Percentiles rank a stretch among this genome's conserved stretches.
These are phyloP conservation scores for Spilogale gracilis DNA, from an alignment of 2,113 vertebrate species.

Conservation along the genomic window DNA sequence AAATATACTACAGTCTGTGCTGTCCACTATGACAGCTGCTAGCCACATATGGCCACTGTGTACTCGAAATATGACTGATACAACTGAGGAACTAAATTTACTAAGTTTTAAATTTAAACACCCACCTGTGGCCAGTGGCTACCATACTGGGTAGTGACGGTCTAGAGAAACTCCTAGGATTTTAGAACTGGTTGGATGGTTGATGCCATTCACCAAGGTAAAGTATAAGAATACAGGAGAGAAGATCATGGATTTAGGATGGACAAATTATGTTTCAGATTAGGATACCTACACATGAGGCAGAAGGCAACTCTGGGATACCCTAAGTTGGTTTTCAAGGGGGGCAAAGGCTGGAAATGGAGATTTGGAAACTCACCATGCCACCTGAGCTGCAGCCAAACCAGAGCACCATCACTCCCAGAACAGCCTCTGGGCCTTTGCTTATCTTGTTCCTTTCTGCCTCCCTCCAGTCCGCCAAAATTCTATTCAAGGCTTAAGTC, in stretches of 20 bases:
- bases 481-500: neutral
- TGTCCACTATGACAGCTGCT: neutral
- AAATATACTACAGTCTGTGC: neutral
- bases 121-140: neutral
- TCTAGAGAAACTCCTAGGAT: neutral
- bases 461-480: neutral
- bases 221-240: neutral
- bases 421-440: neutral
- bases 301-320: neutral
- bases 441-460: neutral
- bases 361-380: neutral
- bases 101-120: slow-evolving; percentile 5
- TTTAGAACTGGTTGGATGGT: neutral
- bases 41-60: neutral
- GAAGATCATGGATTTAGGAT: neutral
- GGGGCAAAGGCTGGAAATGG: neutral
- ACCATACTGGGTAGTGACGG: neutral
- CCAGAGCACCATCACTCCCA: neutral
- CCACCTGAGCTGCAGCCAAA: neutral
- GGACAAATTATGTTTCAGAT: neutral
- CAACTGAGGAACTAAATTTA: neutral
- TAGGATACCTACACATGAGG: neutral
- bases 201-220: neutral
- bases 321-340: neutral
- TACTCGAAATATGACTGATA: neutral